These are phyloP conservation scores for Nephotettix cincticeps DNA, from an alignment of 1,140 invertebrate species.

Conservation along the genomic window DNA sequence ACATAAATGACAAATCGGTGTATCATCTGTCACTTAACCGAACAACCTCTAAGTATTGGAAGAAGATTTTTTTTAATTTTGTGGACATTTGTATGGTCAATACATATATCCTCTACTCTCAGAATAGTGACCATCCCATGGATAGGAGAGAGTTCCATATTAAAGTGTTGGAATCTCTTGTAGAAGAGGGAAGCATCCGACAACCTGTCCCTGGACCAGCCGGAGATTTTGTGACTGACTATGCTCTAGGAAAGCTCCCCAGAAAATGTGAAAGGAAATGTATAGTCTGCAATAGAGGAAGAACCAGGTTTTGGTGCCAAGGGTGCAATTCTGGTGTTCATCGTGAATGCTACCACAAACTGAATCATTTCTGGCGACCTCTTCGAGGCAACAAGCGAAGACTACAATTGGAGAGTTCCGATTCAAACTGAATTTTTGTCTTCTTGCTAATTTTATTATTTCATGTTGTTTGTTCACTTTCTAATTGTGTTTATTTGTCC, in stretches of 20 bases:
- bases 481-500: no score
- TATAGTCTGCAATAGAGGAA: neutral
- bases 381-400: no score
- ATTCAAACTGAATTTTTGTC: no score
- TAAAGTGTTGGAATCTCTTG: no score
- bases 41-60: slow-evolving; percentile 10
- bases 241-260: neutral
- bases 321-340: slow-evolving; percentile 24
- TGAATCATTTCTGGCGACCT: slow-evolving; percentile 20
- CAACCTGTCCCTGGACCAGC: slow-evolving; percentile 1
- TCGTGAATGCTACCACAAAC: slow-evolving; percentile 11
- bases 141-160: neutral
- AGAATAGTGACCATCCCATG: slow-evolving; percentile 19
- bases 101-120: neutral
- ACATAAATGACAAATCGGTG: slow-evolving; percentile 18
- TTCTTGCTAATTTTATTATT: no score
- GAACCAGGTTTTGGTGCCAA: slow-evolving; percentile 24
- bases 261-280: neutral
- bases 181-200: neutral
- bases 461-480: no score
- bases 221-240: neutral
- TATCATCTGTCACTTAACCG: slow-evolving; percentile 3
- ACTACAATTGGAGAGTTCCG: no score
- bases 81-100: neutral
- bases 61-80: slow-evolving; percentile 8